Conservation (phyloP, 2,888 invertebrate species). For the Metellina segmentata region DNA sequence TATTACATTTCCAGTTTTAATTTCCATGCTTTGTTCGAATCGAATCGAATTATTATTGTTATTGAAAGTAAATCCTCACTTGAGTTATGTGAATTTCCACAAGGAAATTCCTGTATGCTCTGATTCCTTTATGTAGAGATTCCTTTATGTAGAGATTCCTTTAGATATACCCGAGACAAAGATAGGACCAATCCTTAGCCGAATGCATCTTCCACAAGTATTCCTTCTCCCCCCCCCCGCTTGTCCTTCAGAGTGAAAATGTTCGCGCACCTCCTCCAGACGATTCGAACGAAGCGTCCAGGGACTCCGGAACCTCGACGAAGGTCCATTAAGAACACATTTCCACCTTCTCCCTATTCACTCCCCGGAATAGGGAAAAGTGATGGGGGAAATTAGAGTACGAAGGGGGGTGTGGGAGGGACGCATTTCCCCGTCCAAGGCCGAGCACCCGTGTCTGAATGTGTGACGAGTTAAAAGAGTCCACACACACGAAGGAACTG, state of each 20-base stretch:
- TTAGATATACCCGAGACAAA: background rate
- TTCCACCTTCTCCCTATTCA: slow-evolving; percentile 25
- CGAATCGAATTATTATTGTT: too few species aligned
- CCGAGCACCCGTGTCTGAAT: slow-evolving; percentile 18
- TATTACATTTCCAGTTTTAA: too few species aligned
- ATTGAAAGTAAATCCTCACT: too few species aligned
- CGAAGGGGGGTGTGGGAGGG: background rate
- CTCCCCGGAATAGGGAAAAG: background rate
- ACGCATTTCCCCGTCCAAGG: background rate
- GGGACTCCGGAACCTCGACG: slow-evolving; percentile 28
- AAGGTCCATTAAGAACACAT: slow-evolving; percentile 65
- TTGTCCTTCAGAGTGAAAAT: background rate
- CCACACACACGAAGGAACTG: slow-evolving; percentile 10
- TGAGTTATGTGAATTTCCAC: too few species aligned
- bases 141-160: too few species aligned
- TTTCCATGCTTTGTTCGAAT: too few species aligned
- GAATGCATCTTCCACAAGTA: background rate
- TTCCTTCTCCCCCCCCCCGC: background rate
- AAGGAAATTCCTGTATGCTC: too few species aligned
- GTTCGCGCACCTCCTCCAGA: background rate
- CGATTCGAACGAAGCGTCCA: slow-evolving; percentile 16
- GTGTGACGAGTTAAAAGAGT: slow-evolving; percentile 9
- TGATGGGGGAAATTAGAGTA: background rate
- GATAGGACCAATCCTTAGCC: background rate
- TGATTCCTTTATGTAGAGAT: too few species aligned